Base-by-base conservation (phyloP, 2,113 vertebrate genomes). In the Henicopernis longicauda region DNA sequence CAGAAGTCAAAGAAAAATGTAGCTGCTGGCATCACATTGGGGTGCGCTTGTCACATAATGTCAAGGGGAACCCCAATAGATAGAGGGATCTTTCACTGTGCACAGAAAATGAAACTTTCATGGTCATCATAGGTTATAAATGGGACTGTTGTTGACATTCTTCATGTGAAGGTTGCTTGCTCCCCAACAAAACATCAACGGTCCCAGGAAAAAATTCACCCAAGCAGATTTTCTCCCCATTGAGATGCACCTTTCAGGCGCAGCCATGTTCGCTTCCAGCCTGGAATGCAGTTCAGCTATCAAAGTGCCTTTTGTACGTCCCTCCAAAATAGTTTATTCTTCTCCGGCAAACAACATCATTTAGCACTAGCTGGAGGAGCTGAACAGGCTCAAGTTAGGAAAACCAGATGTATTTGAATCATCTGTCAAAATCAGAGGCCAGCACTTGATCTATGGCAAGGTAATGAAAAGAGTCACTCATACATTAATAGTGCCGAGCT, bases 391-490 rank as follows among this genome's bases (percentile, higher is more conserved):
- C 73, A 86, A 73, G 95, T 95, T 95, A 94, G 72, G 70, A 94
- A 95, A 97, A 86, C 95, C 96, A 98, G 97, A 97, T 97, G 97
- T 97, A 97, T 95, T 93, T 96, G 95, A 91, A 95, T 93, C 95
- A 93, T 92, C 95, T 94, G 96, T 98, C 97, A 97, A 72, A 96
- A 96, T 83, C 70, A 81, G 96, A 94, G 94, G 76, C 82, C 90
- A 82, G 38, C 87, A 36, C 82, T 95, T 97, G 97, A 95, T 97
- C 95, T 97, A 95, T 74, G 82, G 97, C 85, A 95, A 94, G 77
- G 95, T 95, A 97, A 96, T 96, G 95, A 95, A 96, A 97, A 92
- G 96, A 96, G 95, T 93, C 95, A 92, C 97, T 97, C 97, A 95
- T 94, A 96, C 84, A 94, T 93, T 94, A 86, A 70, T 40, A 63